Evolutionary conservation across 92 coral and sea anemone genomes (phyloP).

Genomic region (Desmophyllum pertusum): DNA sequence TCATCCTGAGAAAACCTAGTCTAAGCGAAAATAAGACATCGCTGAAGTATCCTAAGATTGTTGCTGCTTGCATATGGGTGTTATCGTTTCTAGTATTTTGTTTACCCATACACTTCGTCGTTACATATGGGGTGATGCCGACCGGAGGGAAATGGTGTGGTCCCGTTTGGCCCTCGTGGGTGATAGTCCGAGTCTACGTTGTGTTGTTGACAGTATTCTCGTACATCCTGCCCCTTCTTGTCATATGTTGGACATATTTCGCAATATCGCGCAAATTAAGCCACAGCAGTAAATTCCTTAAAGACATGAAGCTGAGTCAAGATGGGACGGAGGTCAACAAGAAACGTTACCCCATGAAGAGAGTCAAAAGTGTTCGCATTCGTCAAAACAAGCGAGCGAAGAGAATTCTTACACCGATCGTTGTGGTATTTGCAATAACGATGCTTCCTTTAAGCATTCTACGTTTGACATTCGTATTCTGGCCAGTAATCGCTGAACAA

Average conservation of each 20-base stretch:
- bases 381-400: constrained; percentile 28
- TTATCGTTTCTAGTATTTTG: constrained; percentile 10
- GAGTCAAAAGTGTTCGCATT: not conserved
- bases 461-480: not conserved
- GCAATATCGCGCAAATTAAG: constrained; percentile 2
- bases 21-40: not conserved
- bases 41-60: not conserved
- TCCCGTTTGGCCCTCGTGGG: constrained; percentile 18
- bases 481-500: constrained; percentile 9
- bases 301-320: not conserved
- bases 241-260: constrained; percentile 12
- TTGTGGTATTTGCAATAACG: constrained; percentile 27
- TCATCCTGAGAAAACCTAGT: not conserved
- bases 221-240: constrained; percentile 18
- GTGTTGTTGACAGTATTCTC: not conserved
- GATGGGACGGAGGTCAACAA: not conserved
- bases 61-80: constrained; percentile 11
- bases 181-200: not conserved
- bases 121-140: not conserved
- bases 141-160: constrained; percentile 5
- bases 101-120: constrained; percentile 25
- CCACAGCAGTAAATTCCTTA: not conserved
- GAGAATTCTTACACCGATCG: constrained; percentile 26
- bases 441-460: constrained; percentile 34
- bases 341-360: not conserved